Evolutionary conservation across 2,888 invertebrate genomes (phyloP), one percentile per base, ranked within the genome.

Genomic region (Sarcophaga carnaria): DNA sequence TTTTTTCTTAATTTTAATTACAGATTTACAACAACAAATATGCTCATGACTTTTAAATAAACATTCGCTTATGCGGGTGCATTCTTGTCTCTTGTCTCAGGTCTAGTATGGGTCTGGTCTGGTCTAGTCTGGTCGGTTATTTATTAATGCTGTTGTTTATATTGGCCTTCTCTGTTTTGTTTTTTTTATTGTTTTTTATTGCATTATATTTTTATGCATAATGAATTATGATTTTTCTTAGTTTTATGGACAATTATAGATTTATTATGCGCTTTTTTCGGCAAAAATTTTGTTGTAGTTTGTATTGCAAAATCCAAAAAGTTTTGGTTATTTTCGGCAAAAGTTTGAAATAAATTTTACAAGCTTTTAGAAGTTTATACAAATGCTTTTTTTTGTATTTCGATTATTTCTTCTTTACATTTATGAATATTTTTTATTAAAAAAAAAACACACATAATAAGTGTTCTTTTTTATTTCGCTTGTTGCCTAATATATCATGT

Each of bases 201-300:
- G 20, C 54, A 47, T 20, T 45, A 45, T 60, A 63, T 74, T 54
- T 62, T 63, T 67, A 25, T 75, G 83, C 86, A 80, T 83, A 83
- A 83, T 87, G 84, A 87, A 81, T 87, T 87, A 87, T 87, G 78
- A 84, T 87, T 85, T 85, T 85, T 80, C 74, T 60, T 76, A 69
- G 69, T 83, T 83, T 74, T 85, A 87, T 78, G 85, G 87, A 87
- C 87, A 85, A 87, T 87, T 87, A 87, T 83, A 85, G 83, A 87
- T 87, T 87, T 87, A 87, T 87, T 85, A 85, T 85, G 82, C 64
- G 62, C 80, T 70, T 87, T 87, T 87, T 87, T 37, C 83, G 79
- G 76, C 81, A 86, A 83, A 81, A 79, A 37, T 78, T 86, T 80
- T 66, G 87, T 78, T 85, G 80, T 80, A 77, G 80, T 82, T 72